Percentiles rank a stretch among this genome's conserved stretches.
Conservation (phyloP, 2,797 vertebrate species). For the Sus cebifrons region DNA sequence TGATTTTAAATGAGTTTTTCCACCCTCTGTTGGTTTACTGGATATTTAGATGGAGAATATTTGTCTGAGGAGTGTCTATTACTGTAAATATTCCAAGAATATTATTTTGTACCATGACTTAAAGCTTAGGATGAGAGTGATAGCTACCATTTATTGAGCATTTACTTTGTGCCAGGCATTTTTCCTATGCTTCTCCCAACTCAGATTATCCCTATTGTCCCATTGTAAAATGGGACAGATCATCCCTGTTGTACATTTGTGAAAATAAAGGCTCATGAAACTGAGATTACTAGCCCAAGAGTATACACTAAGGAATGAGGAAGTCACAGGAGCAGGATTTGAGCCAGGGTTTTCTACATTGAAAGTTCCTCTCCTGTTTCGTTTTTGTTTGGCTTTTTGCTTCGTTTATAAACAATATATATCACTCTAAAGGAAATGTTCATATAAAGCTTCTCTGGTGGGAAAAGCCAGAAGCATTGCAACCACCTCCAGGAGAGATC, state of each 20-base stretch:
- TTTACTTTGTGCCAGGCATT: neutral
- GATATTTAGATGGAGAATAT: neutral
- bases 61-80: neutral
- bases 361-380: neutral
- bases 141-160: neutral
- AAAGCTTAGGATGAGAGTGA: neutral
- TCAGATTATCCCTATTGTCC: neutral
- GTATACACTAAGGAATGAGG: neutral
- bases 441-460: neutral
- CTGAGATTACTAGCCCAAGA: neutral
- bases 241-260: neutral
- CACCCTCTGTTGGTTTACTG: neutral
- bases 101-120: neutral
- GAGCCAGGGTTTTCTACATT: neutral
- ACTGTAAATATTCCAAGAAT: neutral
- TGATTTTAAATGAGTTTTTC: conserved; percentile 1
- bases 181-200: neutral
- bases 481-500: neutral
- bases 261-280: neutral
- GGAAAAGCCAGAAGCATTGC: neutral
- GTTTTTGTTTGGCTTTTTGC: neutral
- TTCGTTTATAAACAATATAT: neutral
- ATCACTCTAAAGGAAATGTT: neutral
- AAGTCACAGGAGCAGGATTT: neutral
- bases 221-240: too few species aligned